Evolutionary conservation across 1,140 invertebrate species (phyloP), one percentile per base, ranked within the genome.

Genomic region (Drosophila auraria): DNA sequence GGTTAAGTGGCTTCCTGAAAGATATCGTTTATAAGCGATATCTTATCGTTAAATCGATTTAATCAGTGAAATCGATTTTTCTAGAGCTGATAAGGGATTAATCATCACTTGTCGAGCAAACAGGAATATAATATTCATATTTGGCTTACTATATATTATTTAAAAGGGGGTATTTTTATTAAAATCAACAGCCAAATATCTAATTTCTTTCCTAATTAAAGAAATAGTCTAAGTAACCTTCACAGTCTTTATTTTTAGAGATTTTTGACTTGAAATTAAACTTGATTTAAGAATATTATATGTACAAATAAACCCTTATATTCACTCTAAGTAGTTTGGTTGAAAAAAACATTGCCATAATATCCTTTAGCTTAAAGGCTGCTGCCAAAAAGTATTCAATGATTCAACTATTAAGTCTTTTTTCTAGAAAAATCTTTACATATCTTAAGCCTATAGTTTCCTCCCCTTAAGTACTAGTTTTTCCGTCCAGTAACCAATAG

Each of bases 1-100:
- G 84, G 84, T 87, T 79, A 49, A 17, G 27, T 25, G 44, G 64
- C 57, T 51, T 53, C 45, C 54, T 40, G 47, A 17, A 61, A 61
- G 38, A 17, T 20, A 14, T 15, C 15, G 14, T n/a, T 20, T 8
- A 5, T 20, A 17, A 38, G n/a, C n/a, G n/a, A n/a, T n/a, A 49
- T 14, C 11, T 20, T 23, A 38, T 27, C 14, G 42, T 15, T 25
- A 12, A 59, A 59, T 33, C 17, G 51, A 33, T 53, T 40, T 11
- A n/a, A 14, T 40, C 7, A 11, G 3, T 2, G 12, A 14, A 11
- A 59, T 20, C 65, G 36, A 50, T 58, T 50, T 58, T 12, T 40
- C 8, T n/a, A 0, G 14, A 8, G 17, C 25, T 9, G 36, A 36
- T 57, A n/a, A 20, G 12, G n/a, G 5, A 15, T 56, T 56, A 5